Evolutionary conservation across 1,140 invertebrate species (phyloP), one percentile per base, ranked within the genome.

Genomic region (Drosophila willistoni): DNA sequence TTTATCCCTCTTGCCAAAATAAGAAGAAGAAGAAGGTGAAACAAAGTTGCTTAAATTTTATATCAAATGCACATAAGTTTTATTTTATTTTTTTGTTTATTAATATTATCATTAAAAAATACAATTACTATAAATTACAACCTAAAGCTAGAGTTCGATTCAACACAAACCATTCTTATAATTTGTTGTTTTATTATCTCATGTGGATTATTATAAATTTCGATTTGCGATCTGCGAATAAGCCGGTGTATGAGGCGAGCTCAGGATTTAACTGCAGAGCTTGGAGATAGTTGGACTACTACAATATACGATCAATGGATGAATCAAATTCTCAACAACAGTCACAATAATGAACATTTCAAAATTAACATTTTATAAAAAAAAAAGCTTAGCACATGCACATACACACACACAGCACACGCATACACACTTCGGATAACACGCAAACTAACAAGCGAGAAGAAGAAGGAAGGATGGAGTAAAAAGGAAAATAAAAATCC

Each of bases 61-160:
- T 84, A 89, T 87, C 68, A 87, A 87, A 87, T 87, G 84, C 84
- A 84, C 84, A 89, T 81, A 89, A 70, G 29, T 29, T 29, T 29
- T 29, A 29, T 29, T 29, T 29, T 29, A 29, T 6, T 29, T 29
- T 29, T 74, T 89, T 87, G n/a, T 87, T 89, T 87, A 51, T 51
- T 51, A 51, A 51, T 51, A 51, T 51, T 51, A 51, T 51, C 17
- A 51, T 80, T 80, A 80, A 84, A 87, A 87, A 87, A 87, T 80
- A 83, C 76, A 71, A 87, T 89, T 90, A 84, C 77, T 87, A 87
- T 87, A 87, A 87, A 87, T 87, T 89, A 87, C 80, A 89, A 84
- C 80, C 89, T 87, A 87, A 57, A 68, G 55, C 84, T 87, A 87
- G 70, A 77, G 64, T 82, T 79, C 73, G 76, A 82, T 72, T 72